These are phyloP conservation scores for Melanocharis versteri DNA, from an alignment of 2,113 vertebrate genomes.

Conservation along the genomic window DNA sequence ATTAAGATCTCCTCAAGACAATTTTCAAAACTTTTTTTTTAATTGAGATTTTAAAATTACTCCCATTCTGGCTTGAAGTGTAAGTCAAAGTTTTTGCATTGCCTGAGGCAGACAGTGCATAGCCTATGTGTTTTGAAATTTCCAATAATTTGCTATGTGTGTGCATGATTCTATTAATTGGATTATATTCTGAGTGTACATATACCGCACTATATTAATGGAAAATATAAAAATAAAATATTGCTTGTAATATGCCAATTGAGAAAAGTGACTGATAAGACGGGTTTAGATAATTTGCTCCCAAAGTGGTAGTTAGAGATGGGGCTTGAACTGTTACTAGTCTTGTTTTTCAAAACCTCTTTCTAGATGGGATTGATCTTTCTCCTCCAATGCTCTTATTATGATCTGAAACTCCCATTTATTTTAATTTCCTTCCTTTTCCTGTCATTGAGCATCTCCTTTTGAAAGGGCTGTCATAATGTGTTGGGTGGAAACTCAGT, in stretches of 20 bases:
- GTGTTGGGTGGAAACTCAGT: not conserved
- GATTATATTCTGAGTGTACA: not conserved
- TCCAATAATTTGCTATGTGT: not conserved
- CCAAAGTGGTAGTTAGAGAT: not conserved
- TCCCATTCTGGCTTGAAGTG: not conserved
- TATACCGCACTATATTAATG: not conserved
- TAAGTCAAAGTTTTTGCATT: not conserved
- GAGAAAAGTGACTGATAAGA: not conserved
- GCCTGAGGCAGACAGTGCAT: not conserved
- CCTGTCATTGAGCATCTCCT: not conserved
- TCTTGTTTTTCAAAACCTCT: not conserved
- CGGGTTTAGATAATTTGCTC: not conserved
- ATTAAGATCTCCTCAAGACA: not conserved
- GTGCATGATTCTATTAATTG: constrained; percentile 12
- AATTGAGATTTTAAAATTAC: not conserved
- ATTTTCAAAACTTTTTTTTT: not conserved
- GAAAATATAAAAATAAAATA: not conserved
- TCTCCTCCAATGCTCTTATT: not conserved
- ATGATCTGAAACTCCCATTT: not conserved
- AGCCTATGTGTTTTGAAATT: not conserved
- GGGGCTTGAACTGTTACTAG: not conserved
- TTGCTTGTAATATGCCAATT: not conserved
- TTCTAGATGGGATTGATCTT: not conserved
- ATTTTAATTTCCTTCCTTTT: not conserved
- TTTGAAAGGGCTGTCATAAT: not conserved